Conservation (phyloP, 2,888 invertebrate genomes). For the Eremobia ochroleuca region DNA sequence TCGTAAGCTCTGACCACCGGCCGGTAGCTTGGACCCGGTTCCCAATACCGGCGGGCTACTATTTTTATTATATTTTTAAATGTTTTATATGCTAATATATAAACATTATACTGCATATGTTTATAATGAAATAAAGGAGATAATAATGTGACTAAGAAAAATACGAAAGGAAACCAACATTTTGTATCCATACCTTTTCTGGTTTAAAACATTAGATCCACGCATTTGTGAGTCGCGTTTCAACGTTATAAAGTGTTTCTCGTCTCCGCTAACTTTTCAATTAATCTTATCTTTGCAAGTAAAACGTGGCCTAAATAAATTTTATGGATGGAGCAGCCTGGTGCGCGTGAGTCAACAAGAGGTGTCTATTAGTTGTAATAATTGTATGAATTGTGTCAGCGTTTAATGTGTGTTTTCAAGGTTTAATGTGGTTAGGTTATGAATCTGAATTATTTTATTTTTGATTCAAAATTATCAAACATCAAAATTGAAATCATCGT, state of each 20-base stretch:
- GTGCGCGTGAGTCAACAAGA: slow-evolving; percentile 35
- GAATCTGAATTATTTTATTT: background rate
- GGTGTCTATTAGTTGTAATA: background rate
- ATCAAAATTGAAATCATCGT: background rate
- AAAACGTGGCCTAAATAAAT: slow-evolving; percentile 49
- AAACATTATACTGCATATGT: too few species aligned
- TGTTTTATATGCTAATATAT: too few species aligned
- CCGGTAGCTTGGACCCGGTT: too few species aligned
- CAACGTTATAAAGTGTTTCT: slow-evolving; percentile 22
- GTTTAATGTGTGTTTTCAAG: too few species aligned
- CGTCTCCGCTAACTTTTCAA: slow-evolving; percentile 55
- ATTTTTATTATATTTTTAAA: too few species aligned
- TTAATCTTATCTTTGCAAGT: slow-evolving; percentile 56
- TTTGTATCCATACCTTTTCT: background rate
- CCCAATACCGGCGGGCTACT: too few species aligned
- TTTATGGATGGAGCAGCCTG: slow-evolving; percentile 23
- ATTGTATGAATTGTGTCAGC: background rate
- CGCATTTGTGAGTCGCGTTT: slow-evolving; percentile 25
- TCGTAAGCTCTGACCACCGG: too few species aligned
- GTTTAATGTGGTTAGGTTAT: too few species aligned
- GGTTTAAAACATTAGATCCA: slow-evolving; percentile 1
- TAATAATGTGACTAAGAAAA: background rate
- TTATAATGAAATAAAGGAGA: too few species aligned
- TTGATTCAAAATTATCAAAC: background rate
- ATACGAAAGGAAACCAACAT: too few species aligned